Percentiles rank a stretch among this genome's conserved stretches.
phyloP scores from a whole-genome alignment of 2,888 invertebrate species.

The Microplitis deprimator region DNA sequence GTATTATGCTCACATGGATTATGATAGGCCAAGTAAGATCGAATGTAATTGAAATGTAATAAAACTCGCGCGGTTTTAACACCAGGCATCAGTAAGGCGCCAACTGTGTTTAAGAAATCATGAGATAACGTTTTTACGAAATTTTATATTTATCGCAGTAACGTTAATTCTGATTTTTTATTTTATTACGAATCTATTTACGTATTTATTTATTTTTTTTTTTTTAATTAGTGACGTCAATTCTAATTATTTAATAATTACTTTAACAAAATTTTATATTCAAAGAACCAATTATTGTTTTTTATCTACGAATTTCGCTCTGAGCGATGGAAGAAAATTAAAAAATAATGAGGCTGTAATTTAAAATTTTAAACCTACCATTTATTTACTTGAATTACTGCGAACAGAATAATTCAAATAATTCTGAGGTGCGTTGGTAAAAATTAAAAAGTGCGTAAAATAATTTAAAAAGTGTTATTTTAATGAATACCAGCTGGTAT shows the following conservation, averaged over 20 bases:
- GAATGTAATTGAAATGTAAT: background rate
- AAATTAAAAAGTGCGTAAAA: background rate
- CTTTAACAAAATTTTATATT: no score
- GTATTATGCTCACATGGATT: no score
- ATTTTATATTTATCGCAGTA: background rate
- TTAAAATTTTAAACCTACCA: background rate
- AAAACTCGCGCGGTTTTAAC: background rate
- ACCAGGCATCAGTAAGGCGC: background rate
- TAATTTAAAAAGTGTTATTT: no score
- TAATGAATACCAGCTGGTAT: no score
- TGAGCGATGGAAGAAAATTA: background rate
- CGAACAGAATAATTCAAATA: background rate
- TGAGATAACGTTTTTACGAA: background rate
- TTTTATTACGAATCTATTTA: background rate
- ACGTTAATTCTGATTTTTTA: constrained; percentile 1
- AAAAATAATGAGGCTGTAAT: background rate
- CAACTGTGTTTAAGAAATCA: background rate
- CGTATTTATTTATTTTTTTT: no score
- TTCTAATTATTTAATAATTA: no score
- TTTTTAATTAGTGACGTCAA: no score
- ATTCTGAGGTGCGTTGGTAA: background rate
- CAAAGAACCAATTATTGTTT: background rate
- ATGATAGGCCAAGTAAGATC: no score
- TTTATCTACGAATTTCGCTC: background rate
- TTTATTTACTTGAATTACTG: background rate